Percentiles rank a stretch among this genome's conserved stretches.
phyloP scores from a whole-genome alignment of 2,888 invertebrate species.

The Petrophora chlorosata region DNA sequence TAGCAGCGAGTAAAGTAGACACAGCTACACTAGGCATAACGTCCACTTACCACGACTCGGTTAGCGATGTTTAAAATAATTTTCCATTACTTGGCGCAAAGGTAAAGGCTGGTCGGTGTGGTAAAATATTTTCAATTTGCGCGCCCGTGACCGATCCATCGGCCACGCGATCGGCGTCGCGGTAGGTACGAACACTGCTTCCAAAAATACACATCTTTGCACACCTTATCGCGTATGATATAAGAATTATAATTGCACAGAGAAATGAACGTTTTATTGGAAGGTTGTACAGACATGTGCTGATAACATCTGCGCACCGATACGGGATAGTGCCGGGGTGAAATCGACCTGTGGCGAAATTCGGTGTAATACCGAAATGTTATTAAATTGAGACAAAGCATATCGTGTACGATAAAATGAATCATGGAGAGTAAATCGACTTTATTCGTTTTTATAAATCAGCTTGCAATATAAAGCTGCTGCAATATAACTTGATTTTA shows the following conservation, averaged over 20 bases:
- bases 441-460: too few relatives aligned
- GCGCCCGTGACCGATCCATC: slow-evolving; percentile 51
- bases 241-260: slow-evolving; percentile 1
- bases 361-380: slow-evolving; percentile 19
- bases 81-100: slow-evolving; percentile 10
- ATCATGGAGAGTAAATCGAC: too few relatives aligned
- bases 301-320: slow-evolving; percentile 35
- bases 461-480: too few relatives aligned
- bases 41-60: not conserved
- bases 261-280: not conserved
- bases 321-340: slow-evolving; percentile 26
- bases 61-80: slow-evolving; percentile 26
- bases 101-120: not conserved
- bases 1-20: too few relatives aligned
- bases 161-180: slow-evolving; percentile 46
- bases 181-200: slow-evolving; percentile 23
- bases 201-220: not conserved
- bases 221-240: not conserved
- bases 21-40: too few relatives aligned
- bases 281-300: slow-evolving; percentile 20
- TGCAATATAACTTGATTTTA: too few relatives aligned
- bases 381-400: slow-evolving; percentile 14
- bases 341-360: slow-evolving; percentile 37
- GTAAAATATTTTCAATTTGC: slow-evolving; percentile 51
- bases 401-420: not conserved